Base-by-base conservation (phyloP, 2,888 invertebrate genomes). In the Hedya salicella region DNA sequence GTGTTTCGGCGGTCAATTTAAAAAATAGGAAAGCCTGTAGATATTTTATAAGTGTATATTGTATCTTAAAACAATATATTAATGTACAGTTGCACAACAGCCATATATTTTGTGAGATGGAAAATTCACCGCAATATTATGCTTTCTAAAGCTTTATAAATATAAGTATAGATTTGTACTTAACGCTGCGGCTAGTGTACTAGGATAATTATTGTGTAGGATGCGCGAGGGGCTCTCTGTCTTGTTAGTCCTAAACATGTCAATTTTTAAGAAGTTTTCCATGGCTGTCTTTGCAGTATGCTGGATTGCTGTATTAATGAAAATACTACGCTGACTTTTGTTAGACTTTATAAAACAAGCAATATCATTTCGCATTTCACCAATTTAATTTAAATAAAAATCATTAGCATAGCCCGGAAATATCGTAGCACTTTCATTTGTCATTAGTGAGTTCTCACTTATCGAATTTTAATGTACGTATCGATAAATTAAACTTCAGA, bases 21-120 rank as follows among this genome's bases (percentile, higher is more conserved):
- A 71, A n/a, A 74, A 74, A 75, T 74, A 75, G 60, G 68, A 67
- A 72, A 69, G 73, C 72, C 73, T 75, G 69, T 79, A 77, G 71
- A 74, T 77, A 74, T 73, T 64, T 72, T 67, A 67, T 73, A 72
- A 75, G 73, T 70, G 71, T 77, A 74, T 75, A 76, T 75, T 76
- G 65, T 75, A 75, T 74, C 69, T 71, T 73, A 69, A 78, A 73
- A 70, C 70, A 70, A 70, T 69, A 59, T 54, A 65, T 65, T 39
- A 68, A 70, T 77, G 85, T 86, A 85, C 83, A 82, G 80, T 85
- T 76, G 86, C 82, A 81, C 84, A 82, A 77, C 73, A 71, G 74
- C 76, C 78, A 75, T 77, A 69, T 84, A 84, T 86, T 84, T 86
- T 87, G 79, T 83, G 82, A 78, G 70, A 62, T 62, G 62, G 52